These are phyloP conservation scores for Beaufortia kweichowensis DNA, from an alignment of 2,113 vertebrate genomes.

Conservation along the genomic window DNA sequence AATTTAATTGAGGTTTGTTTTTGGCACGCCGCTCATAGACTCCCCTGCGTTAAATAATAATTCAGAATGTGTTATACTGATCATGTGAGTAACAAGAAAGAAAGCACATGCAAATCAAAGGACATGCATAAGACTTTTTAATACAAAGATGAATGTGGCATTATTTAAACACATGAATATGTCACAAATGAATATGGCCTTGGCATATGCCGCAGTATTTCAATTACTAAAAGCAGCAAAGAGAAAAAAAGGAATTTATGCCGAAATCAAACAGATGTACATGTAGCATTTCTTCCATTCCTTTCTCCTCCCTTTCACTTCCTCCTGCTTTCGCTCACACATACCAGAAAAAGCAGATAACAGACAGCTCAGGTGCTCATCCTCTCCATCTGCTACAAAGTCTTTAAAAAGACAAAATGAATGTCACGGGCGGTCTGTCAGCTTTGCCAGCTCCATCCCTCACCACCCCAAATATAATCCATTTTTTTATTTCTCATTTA, in stretches of 20 bases:
- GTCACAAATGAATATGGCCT: background rate
- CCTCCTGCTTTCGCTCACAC: slow-evolving; percentile 38
- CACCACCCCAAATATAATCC: slow-evolving; percentile 60
- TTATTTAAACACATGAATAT: slow-evolving; percentile 11
- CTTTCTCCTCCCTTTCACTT: background rate
- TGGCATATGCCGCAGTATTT: no score
- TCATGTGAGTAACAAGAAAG: slow-evolving; percentile 56
- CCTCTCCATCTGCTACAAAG: slow-evolving; percentile 30
- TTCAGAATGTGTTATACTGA: slow-evolving; percentile 67
- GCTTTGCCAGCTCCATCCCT: slow-evolving; percentile 63
- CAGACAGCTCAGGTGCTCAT: slow-evolving; percentile 62
- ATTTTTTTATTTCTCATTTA: slow-evolving; percentile 66
- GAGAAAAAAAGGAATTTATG: no score
- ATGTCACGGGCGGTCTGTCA: slow-evolving; percentile 73
- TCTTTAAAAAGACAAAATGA: slow-evolving; percentile 67
- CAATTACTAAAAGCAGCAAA: no score
- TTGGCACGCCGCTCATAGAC: slow-evolving; percentile 61
- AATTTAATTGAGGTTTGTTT: slow-evolving; percentile 70
- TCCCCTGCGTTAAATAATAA: slow-evolving; percentile 69
- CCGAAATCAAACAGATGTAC: no score
- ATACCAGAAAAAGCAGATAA: slow-evolving; percentile 44
- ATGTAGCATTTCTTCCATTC: no score
- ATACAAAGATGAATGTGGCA: slow-evolving; percentile 40
- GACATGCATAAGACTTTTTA: slow-evolving; percentile 59
- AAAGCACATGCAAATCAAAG: background rate